Conservation (phyloP, 2,888 invertebrate genomes). For the Eupithecia exiguata region DNA sequence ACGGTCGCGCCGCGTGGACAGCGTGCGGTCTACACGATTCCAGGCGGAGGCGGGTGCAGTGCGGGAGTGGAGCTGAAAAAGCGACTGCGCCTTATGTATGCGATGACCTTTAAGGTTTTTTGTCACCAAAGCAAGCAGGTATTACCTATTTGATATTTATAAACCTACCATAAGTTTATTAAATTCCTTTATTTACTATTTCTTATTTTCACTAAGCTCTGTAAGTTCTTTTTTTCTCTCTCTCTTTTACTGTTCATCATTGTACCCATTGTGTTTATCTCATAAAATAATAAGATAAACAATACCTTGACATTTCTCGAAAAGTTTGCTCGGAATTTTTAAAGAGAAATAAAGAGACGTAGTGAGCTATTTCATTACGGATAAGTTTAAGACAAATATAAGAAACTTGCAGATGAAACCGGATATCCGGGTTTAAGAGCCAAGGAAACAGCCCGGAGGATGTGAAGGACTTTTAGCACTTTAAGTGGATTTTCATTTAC, state of each 20-base stretch:
- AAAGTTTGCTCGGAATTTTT: background rate
- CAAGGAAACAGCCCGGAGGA: slow-evolving; percentile 61
- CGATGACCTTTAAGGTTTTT: background rate
- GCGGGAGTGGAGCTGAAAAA: background rate
- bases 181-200: background rate
- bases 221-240: too few relatives aligned
- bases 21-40: too few relatives aligned
- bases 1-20: too few relatives aligned
- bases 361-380: slow-evolving; percentile 26
- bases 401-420: slow-evolving; percentile 57
- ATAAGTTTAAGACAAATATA: slow-evolving; percentile 60
- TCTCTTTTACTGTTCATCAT: too few relatives aligned
- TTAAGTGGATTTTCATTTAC: slow-evolving; percentile 61
- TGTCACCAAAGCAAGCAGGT: background rate
- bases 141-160: background rate
- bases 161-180: background rate
- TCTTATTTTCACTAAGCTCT: background rate
- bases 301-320: background rate
- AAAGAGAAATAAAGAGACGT: background rate
- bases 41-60: background rate
- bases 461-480: slow-evolving; percentile 58
- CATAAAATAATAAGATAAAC: background rate
- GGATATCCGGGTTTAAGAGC: slow-evolving; percentile 71
- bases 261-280: too few relatives aligned
- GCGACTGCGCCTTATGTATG: background rate